phyloP scores from a whole-genome alignment of 2,797 vertebrate genomes.

The Anableps anableps region DNA sequence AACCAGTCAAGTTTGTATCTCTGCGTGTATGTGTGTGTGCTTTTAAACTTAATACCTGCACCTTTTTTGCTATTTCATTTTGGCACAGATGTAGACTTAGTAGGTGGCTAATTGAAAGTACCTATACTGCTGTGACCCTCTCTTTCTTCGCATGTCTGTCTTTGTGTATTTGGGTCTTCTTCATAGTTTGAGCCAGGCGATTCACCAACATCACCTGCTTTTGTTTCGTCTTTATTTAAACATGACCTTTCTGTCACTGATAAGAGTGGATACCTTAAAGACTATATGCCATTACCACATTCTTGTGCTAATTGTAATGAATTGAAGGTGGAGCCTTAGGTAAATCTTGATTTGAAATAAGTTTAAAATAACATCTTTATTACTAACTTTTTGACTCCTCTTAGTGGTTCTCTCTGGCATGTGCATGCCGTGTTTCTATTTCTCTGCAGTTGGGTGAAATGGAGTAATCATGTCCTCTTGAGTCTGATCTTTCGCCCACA shows the following conservation, averaged over 20 bases:
- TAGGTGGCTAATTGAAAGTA: constrained; percentile 76
- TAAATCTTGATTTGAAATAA: constrained; percentile 3
- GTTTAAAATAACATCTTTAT: background rate
- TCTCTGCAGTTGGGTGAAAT: constrained; percentile 23
- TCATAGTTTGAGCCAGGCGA: constrained; percentile 40
- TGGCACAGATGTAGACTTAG: constrained; percentile 73
- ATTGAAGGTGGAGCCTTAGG: constrained; percentile 8
- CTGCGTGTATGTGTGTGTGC: constrained; percentile 38
- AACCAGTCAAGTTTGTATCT: constrained; percentile 52
- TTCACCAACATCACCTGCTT: constrained; percentile 34
- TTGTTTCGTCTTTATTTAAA: constrained; percentile 52
- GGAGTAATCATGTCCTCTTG: constrained; percentile 30
- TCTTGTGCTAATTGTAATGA: constrained; percentile 10
- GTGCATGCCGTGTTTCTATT: constrained; percentile 5
- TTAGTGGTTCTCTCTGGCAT: background rate
- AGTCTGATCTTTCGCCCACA: constrained; percentile 21
- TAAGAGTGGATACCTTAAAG: background rate
- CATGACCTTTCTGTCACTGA: background rate
- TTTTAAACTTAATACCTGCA: constrained; percentile 51
- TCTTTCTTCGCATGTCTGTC: constrained; percentile 15
- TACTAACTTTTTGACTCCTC: background rate
- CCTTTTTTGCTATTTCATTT: constrained; percentile 54
- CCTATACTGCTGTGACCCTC: constrained; percentile 63
- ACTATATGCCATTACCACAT: background rate
- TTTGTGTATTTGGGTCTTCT: constrained; percentile 42